Conservation (phyloP, 2,797 vertebrate species). For the Malurus leucopterus region DNA sequence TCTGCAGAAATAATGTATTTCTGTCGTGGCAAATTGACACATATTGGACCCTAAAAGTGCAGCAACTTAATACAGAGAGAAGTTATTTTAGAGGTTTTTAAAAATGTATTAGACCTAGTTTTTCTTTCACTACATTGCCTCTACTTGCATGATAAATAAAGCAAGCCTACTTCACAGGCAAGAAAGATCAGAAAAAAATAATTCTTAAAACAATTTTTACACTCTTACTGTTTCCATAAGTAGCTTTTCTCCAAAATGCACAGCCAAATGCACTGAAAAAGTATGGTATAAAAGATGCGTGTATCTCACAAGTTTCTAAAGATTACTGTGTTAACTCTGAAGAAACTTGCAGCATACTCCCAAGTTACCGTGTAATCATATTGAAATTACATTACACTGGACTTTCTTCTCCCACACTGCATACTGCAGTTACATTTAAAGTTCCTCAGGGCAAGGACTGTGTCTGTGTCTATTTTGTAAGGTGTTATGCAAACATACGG, state of each 20-base stretch:
- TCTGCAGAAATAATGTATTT: neutral
- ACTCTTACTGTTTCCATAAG: neutral
- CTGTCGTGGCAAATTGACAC: neutral
- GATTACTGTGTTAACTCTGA: conserved; percentile 7
- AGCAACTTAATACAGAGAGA: conserved; percentile 18
- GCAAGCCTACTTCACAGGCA: conserved; percentile 31
- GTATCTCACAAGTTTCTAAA: neutral
- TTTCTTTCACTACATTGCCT: conserved; percentile 13
- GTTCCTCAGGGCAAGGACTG: conserved; percentile 27
- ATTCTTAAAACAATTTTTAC: conserved; percentile 30
- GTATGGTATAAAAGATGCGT: neutral
- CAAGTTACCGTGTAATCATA: neutral
- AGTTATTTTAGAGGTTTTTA: conserved; percentile 40
- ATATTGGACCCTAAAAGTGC: neutral
- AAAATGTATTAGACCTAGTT: conserved; percentile 53
- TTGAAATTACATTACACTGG: conserved; percentile 18
- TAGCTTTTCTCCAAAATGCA: conserved; percentile 1
- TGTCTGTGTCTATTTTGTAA: conserved; percentile 25
- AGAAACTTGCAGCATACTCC: neutral
- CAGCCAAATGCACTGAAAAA: neutral
- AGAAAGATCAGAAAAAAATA: conserved; percentile 37
- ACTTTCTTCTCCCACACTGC: conserved; percentile 8
- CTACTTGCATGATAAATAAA: conserved; percentile 45
- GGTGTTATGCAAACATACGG: conserved; percentile 27
- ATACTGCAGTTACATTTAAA: neutral